phyloP scores from a whole-genome alignment of 2,797 vertebrate species.

The Ambastaia sidthimunki region DNA sequence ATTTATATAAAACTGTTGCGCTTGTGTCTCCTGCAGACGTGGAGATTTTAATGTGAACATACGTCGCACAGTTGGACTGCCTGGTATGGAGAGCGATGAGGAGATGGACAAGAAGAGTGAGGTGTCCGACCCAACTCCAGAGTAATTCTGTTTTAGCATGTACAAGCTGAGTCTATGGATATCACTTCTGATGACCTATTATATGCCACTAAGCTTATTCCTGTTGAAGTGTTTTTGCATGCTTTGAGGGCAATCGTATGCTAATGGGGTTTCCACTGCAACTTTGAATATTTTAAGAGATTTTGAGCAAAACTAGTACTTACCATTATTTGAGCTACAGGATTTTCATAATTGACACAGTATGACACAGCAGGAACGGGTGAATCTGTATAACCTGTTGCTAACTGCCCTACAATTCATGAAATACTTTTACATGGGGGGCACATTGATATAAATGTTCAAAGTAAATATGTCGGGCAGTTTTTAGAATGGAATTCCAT shows the following conservation, averaged over 20 bases:
- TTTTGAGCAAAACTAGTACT: neutral
- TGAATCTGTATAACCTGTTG: neutral
- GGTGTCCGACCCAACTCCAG: conserved; percentile 60
- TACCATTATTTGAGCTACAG: neutral
- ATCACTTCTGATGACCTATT: neutral
- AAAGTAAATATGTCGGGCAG: neutral
- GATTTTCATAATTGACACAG: no score
- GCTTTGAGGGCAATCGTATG: neutral
- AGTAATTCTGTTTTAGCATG: conserved; percentile 63
- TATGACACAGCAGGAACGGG: neutral
- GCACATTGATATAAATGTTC: conserved; percentile 5
- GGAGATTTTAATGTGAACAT: conserved; percentile 70
- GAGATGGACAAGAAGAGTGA: conserved; percentile 68
- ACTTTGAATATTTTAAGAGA: conserved; percentile 9
- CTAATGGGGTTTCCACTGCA: conserved; percentile 2
- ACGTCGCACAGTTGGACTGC: conserved; percentile 63
- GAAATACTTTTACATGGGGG: conserved; percentile 28
- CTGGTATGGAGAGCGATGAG: conserved; percentile 75
- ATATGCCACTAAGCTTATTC: neutral
- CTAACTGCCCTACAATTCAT: neutral
- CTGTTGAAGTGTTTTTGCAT: neutral
- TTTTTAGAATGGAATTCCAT: neutral
- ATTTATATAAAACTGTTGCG: no score
- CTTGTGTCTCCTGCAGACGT: conserved; percentile 65
- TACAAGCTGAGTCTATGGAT: neutral